Evolutionary conservation across 2,113 vertebrate genomes (phyloP).

Genomic region (Amphiprion percula): DNA sequence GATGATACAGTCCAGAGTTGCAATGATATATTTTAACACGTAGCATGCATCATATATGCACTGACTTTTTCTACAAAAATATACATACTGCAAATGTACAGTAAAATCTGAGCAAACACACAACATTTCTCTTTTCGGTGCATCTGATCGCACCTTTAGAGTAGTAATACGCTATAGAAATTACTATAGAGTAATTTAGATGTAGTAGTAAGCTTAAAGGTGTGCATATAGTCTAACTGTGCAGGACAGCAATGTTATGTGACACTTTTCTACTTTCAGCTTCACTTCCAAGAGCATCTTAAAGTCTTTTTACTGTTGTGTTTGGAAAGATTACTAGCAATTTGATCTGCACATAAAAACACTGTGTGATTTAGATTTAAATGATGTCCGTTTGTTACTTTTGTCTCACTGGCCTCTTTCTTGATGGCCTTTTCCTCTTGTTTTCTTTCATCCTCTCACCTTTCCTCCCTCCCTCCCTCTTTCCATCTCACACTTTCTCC

Average conservation of each 20-base stretch:
- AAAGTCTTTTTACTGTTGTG: conserved; percentile 3
- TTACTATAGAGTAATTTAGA: conserved; percentile 17
- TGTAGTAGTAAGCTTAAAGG: conserved; percentile 13
- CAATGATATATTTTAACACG: too few species aligned
- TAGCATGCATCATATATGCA: too few species aligned
- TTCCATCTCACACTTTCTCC: conserved; percentile 10
- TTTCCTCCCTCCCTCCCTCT: background rate
- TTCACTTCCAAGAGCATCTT: background rate
- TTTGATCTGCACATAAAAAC: conserved; percentile 7
- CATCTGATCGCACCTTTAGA: conserved; percentile 66
- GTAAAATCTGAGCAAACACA: background rate
- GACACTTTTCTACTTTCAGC: background rate
- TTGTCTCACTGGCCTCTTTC: conserved; percentile 16
- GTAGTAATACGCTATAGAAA: conserved; percentile 21
- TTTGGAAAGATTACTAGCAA: background rate
- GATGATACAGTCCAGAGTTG: background rate
- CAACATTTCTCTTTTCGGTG: conserved; percentile 61
- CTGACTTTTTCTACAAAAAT: background rate
- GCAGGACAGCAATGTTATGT: background rate
- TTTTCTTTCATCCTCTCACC: conserved; percentile 30
- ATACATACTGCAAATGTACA: background rate
- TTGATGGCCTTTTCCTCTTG: conserved; percentile 1
- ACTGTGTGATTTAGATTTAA: background rate
- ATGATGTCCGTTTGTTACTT: conserved; percentile 8
- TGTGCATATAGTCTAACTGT: conserved; percentile 10